Evolutionary conservation across 2,888 invertebrate genomes (phyloP).

Genomic region (Lissocephala sabroskyi): DNA sequence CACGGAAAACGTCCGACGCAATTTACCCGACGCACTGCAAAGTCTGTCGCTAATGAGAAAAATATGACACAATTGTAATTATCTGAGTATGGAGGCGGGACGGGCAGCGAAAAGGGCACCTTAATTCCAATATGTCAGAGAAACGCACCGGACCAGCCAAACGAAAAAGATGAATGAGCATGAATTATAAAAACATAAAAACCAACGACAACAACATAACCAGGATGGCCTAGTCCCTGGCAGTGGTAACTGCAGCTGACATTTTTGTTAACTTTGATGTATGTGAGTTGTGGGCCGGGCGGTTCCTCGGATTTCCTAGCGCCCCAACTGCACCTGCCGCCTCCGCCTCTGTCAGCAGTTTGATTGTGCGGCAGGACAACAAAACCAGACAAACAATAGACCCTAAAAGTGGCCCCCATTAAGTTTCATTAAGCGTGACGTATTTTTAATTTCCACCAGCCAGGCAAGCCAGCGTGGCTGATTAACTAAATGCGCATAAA

Average conservation of each 20-base stretch:
- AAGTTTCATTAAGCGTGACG: slow-evolving; percentile 66
- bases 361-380: slow-evolving; percentile 40
- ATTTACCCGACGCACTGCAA: not conserved
- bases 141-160: not conserved
- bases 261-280: slow-evolving; percentile 61
- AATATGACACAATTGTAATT: slow-evolving; percentile 66
- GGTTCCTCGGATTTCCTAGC: too few species aligned
- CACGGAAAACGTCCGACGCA: not conserved
- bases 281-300: slow-evolving; percentile 25
- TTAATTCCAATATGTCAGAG: slow-evolving; percentile 46
- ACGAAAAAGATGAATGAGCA: slow-evolving; percentile 50
- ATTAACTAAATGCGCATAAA: slow-evolving; percentile 58
- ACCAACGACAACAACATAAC: slow-evolving; percentile 18
- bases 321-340: slow-evolving; percentile 40
- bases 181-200: slow-evolving; percentile 61
- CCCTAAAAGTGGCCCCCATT: slow-evolving; percentile 42
- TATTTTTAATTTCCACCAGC: slow-evolving; percentile 19
- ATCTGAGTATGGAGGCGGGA: slow-evolving; percentile 26
- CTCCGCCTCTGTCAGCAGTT: slow-evolving; percentile 8
- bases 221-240: slow-evolving; percentile 4
- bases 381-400: slow-evolving; percentile 3
- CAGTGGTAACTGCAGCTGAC: slow-evolving; percentile 56
- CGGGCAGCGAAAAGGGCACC: slow-evolving; percentile 14
- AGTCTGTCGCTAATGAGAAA: slow-evolving; percentile 53
- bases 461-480: slow-evolving; percentile 47